Conservation (phyloP, 2,113 vertebrate genomes). For the Tragelaphus buxtoni region DNA sequence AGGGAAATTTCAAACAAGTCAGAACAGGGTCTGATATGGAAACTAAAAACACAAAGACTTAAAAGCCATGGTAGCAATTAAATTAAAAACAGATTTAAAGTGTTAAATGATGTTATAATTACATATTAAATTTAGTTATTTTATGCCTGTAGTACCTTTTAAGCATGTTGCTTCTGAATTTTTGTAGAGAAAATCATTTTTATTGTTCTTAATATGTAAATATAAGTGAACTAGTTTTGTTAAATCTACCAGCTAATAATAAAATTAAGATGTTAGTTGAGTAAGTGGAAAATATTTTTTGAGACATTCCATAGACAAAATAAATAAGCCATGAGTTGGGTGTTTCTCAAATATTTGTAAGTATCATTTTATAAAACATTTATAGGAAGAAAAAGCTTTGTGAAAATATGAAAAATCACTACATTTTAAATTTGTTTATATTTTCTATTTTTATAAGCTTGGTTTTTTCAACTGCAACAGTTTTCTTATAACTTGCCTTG, state of each 20-base stretch:
- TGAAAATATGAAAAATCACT: too few relatives aligned
- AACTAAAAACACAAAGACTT: neutral
- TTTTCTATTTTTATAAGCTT: too few relatives aligned
- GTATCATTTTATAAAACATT: neutral
- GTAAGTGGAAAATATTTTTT: neutral
- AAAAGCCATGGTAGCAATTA: neutral
- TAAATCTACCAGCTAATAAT: neutral
- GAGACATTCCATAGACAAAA: neutral
- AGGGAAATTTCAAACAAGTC: conserved; percentile 10
- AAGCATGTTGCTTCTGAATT: conserved; percentile 4
- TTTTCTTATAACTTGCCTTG: neutral
- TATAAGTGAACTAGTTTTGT: neutral
- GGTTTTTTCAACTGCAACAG: too few relatives aligned
- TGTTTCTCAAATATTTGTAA: neutral
- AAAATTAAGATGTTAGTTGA: neutral
- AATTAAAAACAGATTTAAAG: neutral
- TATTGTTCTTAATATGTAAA: neutral
- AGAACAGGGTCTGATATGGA: neutral
- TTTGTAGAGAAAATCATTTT: neutral
- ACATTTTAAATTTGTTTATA: too few relatives aligned
- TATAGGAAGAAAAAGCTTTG: neutral
- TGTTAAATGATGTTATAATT: neutral
- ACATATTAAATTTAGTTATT: neutral
- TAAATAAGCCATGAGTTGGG: neutral
- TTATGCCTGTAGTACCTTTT: neutral